Percentiles rank a stretch among this genome's conserved stretches.
Conservation (phyloP, 2,113 vertebrate species). For the Hiodon tergisus region DNA sequence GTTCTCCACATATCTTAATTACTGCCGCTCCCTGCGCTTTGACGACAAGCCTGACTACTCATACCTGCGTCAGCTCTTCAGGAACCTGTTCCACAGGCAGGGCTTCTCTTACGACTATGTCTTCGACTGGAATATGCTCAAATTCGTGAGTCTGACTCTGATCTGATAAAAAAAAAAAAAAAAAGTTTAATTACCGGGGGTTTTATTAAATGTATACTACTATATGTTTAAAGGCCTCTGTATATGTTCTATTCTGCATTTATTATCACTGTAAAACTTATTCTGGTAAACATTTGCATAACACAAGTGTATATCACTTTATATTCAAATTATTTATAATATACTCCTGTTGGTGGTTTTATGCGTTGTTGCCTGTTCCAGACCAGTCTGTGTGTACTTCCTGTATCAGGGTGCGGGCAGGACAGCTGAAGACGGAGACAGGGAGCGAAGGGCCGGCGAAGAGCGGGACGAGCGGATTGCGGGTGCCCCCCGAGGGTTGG, state of each 20-base stretch:
- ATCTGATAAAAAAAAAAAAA: too few relatives aligned
- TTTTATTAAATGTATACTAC: too few relatives aligned
- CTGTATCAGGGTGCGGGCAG: slow-evolving; percentile 78
- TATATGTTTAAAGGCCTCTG: too few relatives aligned
- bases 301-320: too few relatives aligned
- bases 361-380: neutral
- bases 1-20: slow-evolving; percentile 97
- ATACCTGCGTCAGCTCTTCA: slow-evolving; percentile 91
- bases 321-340: too few relatives aligned
- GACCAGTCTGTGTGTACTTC: neutral
- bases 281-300: too few relatives aligned
- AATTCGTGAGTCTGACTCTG: slow-evolving; percentile 78
- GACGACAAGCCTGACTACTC: slow-evolving; percentile 97
- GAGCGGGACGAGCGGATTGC: slow-evolving; percentile 87
- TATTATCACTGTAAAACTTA: too few relatives aligned
- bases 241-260: too few relatives aligned
- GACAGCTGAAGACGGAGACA: slow-evolving; percentile 84
- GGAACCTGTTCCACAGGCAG: slow-evolving; percentile 94
- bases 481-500: slow-evolving; percentile 73
- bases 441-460: slow-evolving; percentile 75
- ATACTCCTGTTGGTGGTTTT: neutral
- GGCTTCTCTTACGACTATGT: slow-evolving; percentile 96
- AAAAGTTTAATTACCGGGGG: too few relatives aligned
- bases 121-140: slow-evolving; percentile 99
- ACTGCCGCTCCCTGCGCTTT: slow-evolving; percentile 94